Evolutionary conservation across 2,797 vertebrate species (phyloP), one percentile per base, ranked within the genome.

Genomic region (Melanotaenia pygmaea): DNA sequence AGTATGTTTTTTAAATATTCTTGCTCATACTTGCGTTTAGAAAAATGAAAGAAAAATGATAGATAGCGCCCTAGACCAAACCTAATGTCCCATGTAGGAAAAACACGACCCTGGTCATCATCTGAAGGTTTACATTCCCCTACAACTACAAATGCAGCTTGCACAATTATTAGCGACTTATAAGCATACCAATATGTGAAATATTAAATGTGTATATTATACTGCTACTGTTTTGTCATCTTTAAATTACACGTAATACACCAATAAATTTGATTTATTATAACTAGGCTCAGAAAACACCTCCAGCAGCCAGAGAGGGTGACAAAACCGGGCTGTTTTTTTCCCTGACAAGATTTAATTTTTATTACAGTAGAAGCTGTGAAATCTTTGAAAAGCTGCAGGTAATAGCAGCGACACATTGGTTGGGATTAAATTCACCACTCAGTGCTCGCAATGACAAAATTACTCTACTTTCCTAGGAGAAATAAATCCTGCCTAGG

Each of bases 361-460:
- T 40, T 35, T 67, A 67, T 72, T 28, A 51, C 51, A 63, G 40
- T 3, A 14, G 34, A 32, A 24, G 59, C 13, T 16, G 28, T 22
- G 26, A 28, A 16, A 64, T 18, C 11, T 37, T 38, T 38, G 62
- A 35, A 50, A 51, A 53, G 64, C 64, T 38, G 50, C 50, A 56
- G 64, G 50, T 54, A 22, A 34, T 12, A 51, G 56, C 59, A 12
- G 53, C 9, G 50, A 30, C 3, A 26, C n/a, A 24, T 34, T 37
- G 1, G 26, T 26, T 38, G 68, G 53, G 22, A 77, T 77, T 72
- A 43, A 72, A 67, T 40, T 62, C 51, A 40, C 59, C 13, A 57
- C 22, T 24, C 35, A 26, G 43, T 22, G 30, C 63, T 62, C 34
- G 2, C 32, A 54, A 24, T 70, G 50, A 67, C 58, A 72, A 40